Evolutionary conservation across 1,140 invertebrate species (phyloP).

Genomic region (Drosophila nebulosa): DNA sequence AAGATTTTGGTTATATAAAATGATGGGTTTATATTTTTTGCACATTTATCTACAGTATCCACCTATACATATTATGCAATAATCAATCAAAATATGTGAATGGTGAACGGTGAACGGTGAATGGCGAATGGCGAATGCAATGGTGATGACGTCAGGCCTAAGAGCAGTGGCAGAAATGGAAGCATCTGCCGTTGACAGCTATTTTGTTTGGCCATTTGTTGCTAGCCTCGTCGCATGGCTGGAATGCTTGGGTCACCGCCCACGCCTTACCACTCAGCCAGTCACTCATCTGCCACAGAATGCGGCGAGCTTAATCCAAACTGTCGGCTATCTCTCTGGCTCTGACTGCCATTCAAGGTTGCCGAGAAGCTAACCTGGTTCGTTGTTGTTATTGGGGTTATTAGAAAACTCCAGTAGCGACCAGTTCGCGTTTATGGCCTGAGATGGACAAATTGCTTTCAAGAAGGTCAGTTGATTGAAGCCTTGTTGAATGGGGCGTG

Average conservation of each 20-base stretch:
- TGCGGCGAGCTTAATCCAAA: constrained; percentile 1
- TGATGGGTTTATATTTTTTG: neutral
- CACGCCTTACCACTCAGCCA: neutral
- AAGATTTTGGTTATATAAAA: constrained; percentile 12
- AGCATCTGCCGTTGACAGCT: constrained; percentile 50
- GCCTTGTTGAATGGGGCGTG: neutral
- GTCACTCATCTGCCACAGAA: constrained; percentile 1
- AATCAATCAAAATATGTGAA: constrained; percentile 53
- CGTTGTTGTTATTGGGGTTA: constrained; percentile 58
- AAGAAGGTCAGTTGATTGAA: constrained; percentile 13
- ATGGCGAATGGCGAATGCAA: neutral
- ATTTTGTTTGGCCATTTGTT: constrained; percentile 54
- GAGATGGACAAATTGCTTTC: constrained; percentile 54
- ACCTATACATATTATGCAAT: constrained; percentile 27
- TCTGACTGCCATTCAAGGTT: constrained; percentile 22
- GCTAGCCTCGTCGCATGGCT: neutral
- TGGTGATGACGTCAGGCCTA: constrained; percentile 20
- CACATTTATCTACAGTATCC: neutral
- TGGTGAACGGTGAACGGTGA: no score
- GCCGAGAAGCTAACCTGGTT: constrained; percentile 20
- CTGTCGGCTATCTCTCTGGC: constrained; percentile 14
- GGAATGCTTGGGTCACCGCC: neutral
- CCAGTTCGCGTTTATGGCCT: constrained; percentile 29
- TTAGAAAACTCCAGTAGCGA: constrained; percentile 51
- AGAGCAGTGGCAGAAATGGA: constrained; percentile 14